Conservation (phyloP, 2,797 vertebrate genomes). For the Cryptoprocta ferox region DNA sequence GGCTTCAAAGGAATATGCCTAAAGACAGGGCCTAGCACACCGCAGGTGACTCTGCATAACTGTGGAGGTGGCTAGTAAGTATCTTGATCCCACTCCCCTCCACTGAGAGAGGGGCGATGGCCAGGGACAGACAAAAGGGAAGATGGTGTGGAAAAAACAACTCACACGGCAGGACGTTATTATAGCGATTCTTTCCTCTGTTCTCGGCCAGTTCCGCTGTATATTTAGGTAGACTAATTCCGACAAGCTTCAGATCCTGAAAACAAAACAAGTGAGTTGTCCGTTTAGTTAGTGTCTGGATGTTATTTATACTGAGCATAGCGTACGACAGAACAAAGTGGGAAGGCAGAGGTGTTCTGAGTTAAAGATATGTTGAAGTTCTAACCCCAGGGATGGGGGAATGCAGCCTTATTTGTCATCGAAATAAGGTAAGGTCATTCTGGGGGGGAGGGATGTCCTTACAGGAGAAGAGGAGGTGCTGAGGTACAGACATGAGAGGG, state of each 20-base stretch:
- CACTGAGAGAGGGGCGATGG: neutral
- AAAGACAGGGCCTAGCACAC: neutral
- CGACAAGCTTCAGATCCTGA: constrained; percentile 93
- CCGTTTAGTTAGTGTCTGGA: neutral
- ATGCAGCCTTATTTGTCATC: neutral
- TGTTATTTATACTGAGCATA: neutral
- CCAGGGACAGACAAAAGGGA: neutral
- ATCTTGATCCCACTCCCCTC: neutral
- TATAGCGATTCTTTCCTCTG: constrained; percentile 97
- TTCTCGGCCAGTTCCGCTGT: constrained; percentile 91
- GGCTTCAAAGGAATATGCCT: neutral
- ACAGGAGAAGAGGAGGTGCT: neutral
- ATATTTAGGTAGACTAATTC: constrained; percentile 90
- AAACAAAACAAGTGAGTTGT: constrained; percentile 39
- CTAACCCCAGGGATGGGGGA: neutral
- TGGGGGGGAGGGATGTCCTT: too few species aligned
- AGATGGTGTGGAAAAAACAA: neutral
- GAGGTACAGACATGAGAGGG: neutral
- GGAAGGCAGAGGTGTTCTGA: neutral
- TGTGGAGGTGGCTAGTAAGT: too few species aligned
- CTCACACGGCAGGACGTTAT: constrained; percentile 98
- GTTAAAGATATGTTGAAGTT: neutral
- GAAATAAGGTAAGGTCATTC: neutral
- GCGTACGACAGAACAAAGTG: neutral
- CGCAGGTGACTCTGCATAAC: accelerated